A percentile compares a stretch with the other conserved stretches of the same genome.
phyloP scores from a whole-genome alignment of 2,888 invertebrate genomes.

The Poecilus cupreus region DNA sequence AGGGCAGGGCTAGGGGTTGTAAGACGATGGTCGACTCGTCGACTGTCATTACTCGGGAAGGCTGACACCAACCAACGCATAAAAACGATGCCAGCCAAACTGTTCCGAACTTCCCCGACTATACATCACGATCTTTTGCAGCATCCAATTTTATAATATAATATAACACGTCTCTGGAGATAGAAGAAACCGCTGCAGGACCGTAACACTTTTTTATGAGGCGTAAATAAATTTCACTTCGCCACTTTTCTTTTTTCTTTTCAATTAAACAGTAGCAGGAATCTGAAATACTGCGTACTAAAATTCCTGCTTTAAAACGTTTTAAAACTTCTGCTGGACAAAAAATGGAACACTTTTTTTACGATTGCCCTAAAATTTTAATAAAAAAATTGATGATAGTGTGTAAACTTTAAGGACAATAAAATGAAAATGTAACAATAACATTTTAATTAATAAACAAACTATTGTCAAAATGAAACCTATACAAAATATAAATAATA shows the following conservation, averaged over 20 bases:
- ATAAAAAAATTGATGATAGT: too few relatives aligned
- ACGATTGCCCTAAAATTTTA: too few relatives aligned
- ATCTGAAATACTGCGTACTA: too few relatives aligned
- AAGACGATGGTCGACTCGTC: conserved; percentile 19
- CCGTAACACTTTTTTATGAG: conserved; percentile 19
- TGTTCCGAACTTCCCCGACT: conserved; percentile 26
- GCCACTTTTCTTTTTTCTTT: too few relatives aligned
- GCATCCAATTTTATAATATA: conserved; percentile 55
- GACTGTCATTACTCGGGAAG: conserved; percentile 33
- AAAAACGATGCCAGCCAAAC: conserved; percentile 33
- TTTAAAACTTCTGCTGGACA: too few relatives aligned
- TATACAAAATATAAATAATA: too few relatives aligned
- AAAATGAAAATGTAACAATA: too few relatives aligned
- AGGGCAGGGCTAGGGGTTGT: not conserved
- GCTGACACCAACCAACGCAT: conserved; percentile 13
- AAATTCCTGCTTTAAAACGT: not conserved
- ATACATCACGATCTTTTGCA: conserved; percentile 50
- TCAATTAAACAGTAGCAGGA: too few relatives aligned
- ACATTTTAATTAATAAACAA: too few relatives aligned
- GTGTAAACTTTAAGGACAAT: too few relatives aligned
- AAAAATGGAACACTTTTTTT: too few relatives aligned
- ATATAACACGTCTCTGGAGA: conserved; percentile 46
- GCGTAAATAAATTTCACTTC: not conserved
- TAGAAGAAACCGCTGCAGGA: conserved; percentile 3
- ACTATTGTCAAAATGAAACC: too few relatives aligned